Evolutionary conservation across 2,113 vertebrate species (phyloP).

Genomic region (Clarias batrachus): DNA sequence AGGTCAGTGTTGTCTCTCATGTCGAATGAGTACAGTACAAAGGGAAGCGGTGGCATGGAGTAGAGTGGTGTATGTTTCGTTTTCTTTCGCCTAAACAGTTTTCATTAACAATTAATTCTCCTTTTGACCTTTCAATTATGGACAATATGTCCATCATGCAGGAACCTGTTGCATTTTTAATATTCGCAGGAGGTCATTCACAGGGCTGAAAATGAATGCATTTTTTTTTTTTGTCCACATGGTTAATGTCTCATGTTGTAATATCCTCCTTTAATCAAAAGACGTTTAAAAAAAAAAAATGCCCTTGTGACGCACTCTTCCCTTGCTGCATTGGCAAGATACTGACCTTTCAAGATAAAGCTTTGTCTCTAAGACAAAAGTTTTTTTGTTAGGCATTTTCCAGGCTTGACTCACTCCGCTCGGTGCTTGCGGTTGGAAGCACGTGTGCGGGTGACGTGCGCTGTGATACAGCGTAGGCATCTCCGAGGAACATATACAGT

Average conservation of each 20-base stretch:
- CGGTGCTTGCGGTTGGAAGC: constrained; percentile 56
- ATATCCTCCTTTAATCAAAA: constrained; percentile 60
- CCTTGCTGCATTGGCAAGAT: constrained; percentile 57
- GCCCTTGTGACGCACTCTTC: constrained; percentile 58
- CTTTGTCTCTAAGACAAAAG: constrained; percentile 67
- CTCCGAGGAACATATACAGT: constrained; percentile 43
- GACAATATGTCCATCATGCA: constrained; percentile 60
- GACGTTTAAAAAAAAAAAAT: constrained; percentile 54
- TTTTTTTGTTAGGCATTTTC: constrained; percentile 60
- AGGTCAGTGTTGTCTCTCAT: constrained; percentile 25
- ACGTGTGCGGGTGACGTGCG: constrained; percentile 53
- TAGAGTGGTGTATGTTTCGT: constrained; percentile 35
- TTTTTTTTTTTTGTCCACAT: constrained; percentile 44
- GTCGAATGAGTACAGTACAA: constrained; percentile 18
- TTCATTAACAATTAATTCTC: constrained; percentile 61
- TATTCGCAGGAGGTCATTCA: constrained; percentile 54
- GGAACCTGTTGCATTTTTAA: constrained; percentile 62
- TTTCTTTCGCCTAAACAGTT: constrained; percentile 43
- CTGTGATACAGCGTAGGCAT: constrained; percentile 32
- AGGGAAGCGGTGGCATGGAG: constrained; percentile 29
- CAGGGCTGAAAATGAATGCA: constrained; percentile 50
- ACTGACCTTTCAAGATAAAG: constrained; percentile 69
- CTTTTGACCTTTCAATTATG: constrained; percentile 66
- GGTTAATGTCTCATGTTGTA: constrained; percentile 59
- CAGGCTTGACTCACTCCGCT: constrained; percentile 52